Conservation (phyloP, 2,888 invertebrate genomes). For the Bombylius major region DNA sequence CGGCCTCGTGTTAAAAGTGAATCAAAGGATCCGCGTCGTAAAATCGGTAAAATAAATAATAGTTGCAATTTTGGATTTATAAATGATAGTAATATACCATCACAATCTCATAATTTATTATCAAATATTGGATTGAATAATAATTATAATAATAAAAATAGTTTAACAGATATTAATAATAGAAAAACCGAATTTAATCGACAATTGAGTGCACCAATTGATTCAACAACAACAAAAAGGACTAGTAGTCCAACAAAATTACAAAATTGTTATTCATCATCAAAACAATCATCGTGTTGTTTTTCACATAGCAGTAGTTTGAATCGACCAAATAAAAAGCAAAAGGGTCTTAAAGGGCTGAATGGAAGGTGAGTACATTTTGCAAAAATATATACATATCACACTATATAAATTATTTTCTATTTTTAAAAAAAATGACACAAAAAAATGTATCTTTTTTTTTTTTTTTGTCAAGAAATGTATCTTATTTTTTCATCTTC, state of each 20-base stretch:
- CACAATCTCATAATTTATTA: slow-evolving; percentile 30
- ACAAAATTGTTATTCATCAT: slow-evolving; percentile 25
- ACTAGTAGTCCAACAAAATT: slow-evolving; percentile 20
- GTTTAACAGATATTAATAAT: slow-evolving; percentile 30
- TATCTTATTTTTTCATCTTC: no score
- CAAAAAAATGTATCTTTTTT: no score
- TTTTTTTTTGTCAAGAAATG: no score
- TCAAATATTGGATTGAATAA: slow-evolving; percentile 27
- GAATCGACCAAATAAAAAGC: slow-evolving; percentile 32
- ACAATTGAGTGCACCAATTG: slow-evolving; percentile 36
- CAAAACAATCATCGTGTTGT: slow-evolving; percentile 28
- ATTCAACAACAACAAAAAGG: slow-evolving; percentile 24
- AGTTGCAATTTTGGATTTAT: slow-evolving; percentile 29
- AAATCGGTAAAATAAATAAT: slow-evolving; percentile 30
- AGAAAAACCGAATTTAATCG: slow-evolving; percentile 37
- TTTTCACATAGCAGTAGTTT: slow-evolving; percentile 34
- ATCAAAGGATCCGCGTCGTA: slow-evolving; percentile 23
- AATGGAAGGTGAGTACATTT: slow-evolving; percentile 31
- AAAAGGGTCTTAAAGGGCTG: slow-evolving; percentile 30
- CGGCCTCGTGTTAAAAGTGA: slow-evolving; percentile 32
- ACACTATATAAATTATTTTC: not conserved
- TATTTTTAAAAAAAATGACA: not conserved
- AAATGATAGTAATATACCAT: slow-evolving; percentile 27
- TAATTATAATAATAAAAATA: slow-evolving; percentile 29
- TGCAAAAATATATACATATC: not conserved